These are phyloP conservation scores for Callopanchax toddi DNA, from an alignment of 2,113 vertebrate genomes.

Conservation along the genomic window DNA sequence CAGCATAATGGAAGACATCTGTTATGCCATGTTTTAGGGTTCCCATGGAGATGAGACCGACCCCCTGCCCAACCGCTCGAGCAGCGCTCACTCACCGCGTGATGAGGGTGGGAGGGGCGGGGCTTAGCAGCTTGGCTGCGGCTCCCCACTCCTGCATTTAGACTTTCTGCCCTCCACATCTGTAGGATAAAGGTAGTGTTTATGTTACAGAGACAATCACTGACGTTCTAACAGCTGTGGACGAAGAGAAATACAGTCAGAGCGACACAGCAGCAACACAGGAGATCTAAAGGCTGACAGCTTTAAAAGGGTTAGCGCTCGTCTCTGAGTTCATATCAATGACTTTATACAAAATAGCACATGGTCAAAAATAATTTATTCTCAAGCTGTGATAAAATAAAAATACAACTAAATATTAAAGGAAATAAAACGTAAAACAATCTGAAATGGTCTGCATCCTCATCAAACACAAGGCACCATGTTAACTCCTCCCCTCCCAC, in stretches of 20 bases:
- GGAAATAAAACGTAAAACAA: slow-evolving; percentile 27
- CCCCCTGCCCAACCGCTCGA: slow-evolving; percentile 65
- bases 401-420: slow-evolving; percentile 16
- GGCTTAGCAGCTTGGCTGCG: slow-evolving; percentile 92
- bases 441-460: slow-evolving; percentile 6
- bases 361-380: slow-evolving; percentile 16
- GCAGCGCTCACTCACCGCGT: slow-evolving; percentile 89
- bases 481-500: too few species aligned
- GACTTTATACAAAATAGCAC: slow-evolving; percentile 52
- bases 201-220: slow-evolving; percentile 78
- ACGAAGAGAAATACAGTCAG: slow-evolving; percentile 46
- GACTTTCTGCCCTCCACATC: slow-evolving; percentile 98
- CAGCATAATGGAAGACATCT: slow-evolving; percentile 69
- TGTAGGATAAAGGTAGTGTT: slow-evolving; percentile 96
- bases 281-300: slow-evolving; percentile 29
- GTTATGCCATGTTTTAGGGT: slow-evolving; percentile 68
- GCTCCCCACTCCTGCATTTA: slow-evolving; percentile 96
- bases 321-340: slow-evolving; percentile 70
- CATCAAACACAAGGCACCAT: neutral
- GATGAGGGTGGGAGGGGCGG: slow-evolving; percentile 72
- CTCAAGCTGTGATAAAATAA: slow-evolving; percentile 4
- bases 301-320: slow-evolving; percentile 44
- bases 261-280: slow-evolving; percentile 65
- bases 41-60: slow-evolving; percentile 65
- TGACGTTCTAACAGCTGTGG: too few species aligned